phyloP scores from a whole-genome alignment of 2,797 vertebrate genomes.

The Mallotus villosus region DNA sequence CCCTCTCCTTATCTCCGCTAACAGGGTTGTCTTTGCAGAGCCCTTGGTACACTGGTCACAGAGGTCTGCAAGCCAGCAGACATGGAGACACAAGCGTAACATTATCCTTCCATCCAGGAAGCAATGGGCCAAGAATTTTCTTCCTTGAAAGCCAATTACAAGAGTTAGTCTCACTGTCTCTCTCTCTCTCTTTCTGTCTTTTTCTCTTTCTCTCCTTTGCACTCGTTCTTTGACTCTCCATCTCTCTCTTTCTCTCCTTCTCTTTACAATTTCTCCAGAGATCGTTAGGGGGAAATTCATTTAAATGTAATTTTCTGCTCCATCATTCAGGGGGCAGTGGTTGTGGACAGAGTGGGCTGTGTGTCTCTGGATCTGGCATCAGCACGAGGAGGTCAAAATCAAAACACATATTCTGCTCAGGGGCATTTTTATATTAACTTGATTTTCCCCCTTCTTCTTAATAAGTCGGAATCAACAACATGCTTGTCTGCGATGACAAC shows the following conservation, averaged over 20 bases:
- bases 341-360: constrained; percentile 60
- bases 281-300: constrained; percentile 73
- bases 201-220: constrained; percentile 9
- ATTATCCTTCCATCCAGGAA: constrained; percentile 27
- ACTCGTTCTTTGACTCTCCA: constrained; percentile 11
- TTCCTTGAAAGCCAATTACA: constrained; percentile 54
- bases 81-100: constrained; percentile 5
- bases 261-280: constrained; percentile 57
- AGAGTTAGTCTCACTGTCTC: constrained; percentile 32
- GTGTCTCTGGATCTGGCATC: constrained; percentile 41
- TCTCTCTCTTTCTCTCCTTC: constrained; percentile 15
- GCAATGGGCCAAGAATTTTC: constrained; percentile 38
- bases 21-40: constrained; percentile 6
- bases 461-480: constrained; percentile 49
- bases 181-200: constrained; percentile 1
- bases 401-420: constrained; percentile 50
- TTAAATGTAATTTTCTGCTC: constrained; percentile 69
- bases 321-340: constrained; percentile 53
- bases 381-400: constrained; percentile 48
- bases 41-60: constrained; percentile 10
- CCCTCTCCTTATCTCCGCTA: neutral
- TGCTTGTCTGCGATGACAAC: constrained; percentile 28
- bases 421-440: constrained; percentile 53
- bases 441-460: constrained; percentile 53
- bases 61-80: constrained; percentile 12